phyloP scores from a whole-genome alignment of 1,140 invertebrate genomes.

The Drosophila tsacasi region DNA sequence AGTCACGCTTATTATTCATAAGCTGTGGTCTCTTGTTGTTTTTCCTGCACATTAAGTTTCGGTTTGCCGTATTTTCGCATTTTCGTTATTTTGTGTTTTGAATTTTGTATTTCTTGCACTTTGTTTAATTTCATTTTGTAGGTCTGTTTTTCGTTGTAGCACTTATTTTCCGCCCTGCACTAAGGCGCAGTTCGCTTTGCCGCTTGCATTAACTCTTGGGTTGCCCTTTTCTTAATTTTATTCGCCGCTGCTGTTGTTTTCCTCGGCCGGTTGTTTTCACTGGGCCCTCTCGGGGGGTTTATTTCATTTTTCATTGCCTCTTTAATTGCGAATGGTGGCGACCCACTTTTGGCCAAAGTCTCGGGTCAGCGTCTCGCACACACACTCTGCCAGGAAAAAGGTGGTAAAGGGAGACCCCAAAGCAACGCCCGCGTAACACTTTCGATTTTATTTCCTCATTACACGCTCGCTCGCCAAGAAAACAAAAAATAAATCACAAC shows the following conservation, averaged over 20 bases:
- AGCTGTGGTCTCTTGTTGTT: conserved; percentile 40
- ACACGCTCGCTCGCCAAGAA: conserved; percentile 47
- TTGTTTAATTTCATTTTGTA: conserved; percentile 30
- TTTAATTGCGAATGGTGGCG: conserved; percentile 75
- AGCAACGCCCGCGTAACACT: conserved; percentile 74
- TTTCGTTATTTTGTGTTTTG: neutral
- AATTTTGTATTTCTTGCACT: conserved; percentile 1
- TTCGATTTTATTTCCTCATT: conserved; percentile 80
- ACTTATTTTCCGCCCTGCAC: conserved; percentile 27
- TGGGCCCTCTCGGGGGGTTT: conserved; percentile 20
- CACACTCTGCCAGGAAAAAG: conserved; percentile 15
- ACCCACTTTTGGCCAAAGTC: conserved; percentile 61
- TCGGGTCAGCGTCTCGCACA: conserved; percentile 52
- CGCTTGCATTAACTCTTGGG: conserved; percentile 62
- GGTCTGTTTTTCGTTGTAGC: conserved; percentile 22
- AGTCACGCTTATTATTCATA: conserved; percentile 72
- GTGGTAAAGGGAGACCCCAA: conserved; percentile 53
- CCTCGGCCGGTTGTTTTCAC: conserved; percentile 8
- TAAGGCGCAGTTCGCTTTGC: conserved; percentile 51
- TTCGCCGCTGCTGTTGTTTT: conserved; percentile 37
- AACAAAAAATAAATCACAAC: conserved; percentile 36
- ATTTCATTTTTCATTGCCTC: conserved; percentile 70
- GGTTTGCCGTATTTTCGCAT: conserved; percentile 9
- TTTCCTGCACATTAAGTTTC: conserved; percentile 33
- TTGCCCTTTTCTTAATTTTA: conserved; percentile 69